Evolutionary conservation across 2,797 vertebrate genomes (phyloP).

Genomic region (Poeciliopsis paucimaculata): DNA sequence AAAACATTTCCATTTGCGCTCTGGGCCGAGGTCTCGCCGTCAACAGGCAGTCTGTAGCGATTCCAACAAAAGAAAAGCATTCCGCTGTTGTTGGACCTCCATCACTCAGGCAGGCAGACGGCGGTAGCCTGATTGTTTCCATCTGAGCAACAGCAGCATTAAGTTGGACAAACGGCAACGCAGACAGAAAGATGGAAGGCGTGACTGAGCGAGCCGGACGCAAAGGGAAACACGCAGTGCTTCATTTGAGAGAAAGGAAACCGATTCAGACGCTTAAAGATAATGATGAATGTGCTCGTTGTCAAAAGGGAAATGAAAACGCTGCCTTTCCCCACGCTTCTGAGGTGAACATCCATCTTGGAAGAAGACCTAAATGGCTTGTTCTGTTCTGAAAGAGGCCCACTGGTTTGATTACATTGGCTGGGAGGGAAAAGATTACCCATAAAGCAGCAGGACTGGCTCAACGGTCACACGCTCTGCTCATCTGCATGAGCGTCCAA

Average conservation of each 20-base stretch:
- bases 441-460: slow-evolving; percentile 24
- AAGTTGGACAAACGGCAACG: slow-evolving; percentile 29
- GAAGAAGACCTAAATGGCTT: not conserved
- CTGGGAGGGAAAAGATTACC: slow-evolving; percentile 37
- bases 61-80: slow-evolving; percentile 18
- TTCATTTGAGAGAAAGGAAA: slow-evolving; percentile 5
- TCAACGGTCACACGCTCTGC: slow-evolving; percentile 23
- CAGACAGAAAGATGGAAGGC: not conserved
- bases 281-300: slow-evolving; percentile 7
- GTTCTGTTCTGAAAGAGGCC: slow-evolving; percentile 23
- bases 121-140: slow-evolving; percentile 66
- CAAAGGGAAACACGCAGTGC: not conserved
- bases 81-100: slow-evolving; percentile 26
- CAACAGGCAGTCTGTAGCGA: slow-evolving; percentile 7
- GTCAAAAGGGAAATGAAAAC: slow-evolving; percentile 9
- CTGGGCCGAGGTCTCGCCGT: not conserved
- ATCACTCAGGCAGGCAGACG: slow-evolving; percentile 27
- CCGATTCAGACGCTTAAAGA: not conserved
- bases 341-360: slow-evolving; percentile 3
- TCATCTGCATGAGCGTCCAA: slow-evolving; percentile 52
- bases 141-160: slow-evolving; percentile 46
- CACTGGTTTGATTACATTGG: slow-evolving; percentile 55
- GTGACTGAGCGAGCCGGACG: slow-evolving; percentile 8
- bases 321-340: slow-evolving; percentile 8
- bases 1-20: not conserved